Conservation (phyloP, 2,113 vertebrate species). For the Hucho hucho region DNA sequence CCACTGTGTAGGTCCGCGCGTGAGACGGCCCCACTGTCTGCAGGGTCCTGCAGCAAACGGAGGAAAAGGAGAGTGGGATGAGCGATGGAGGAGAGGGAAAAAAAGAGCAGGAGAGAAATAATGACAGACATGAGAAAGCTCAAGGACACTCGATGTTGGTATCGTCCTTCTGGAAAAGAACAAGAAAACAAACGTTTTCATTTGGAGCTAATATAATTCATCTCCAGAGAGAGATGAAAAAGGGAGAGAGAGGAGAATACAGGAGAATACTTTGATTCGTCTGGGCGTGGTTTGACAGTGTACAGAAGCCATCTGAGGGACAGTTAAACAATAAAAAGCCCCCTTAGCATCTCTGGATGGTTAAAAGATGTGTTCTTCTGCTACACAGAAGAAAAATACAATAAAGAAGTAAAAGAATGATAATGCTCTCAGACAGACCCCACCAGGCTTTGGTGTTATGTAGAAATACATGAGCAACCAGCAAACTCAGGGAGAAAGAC, state of each 20-base stretch:
- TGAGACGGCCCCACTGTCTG: conserved; percentile 97
- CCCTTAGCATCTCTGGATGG: conserved; percentile 27
- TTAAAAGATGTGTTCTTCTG: conserved; percentile 17
- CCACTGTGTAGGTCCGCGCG: conserved; percentile 95
- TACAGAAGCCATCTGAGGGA: conserved; percentile 37
- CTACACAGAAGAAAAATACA: conserved; percentile 13
- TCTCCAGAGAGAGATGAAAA: neutral
- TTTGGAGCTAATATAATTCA: conserved; percentile 52
- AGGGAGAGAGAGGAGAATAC: conserved; percentile 3
- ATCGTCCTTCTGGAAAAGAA: conserved; percentile 36
- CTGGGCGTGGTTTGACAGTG: conserved; percentile 25
- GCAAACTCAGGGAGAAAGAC: neutral
- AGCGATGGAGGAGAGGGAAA: neutral
- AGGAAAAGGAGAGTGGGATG: neutral
- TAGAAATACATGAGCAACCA: conserved; percentile 23
- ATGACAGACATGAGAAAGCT: conserved; percentile 21
- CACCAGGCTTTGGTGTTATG: neutral
- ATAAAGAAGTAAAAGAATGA: conserved; percentile 25
- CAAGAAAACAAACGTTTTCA: conserved; percentile 26
- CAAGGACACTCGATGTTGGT: conserved; percentile 41
- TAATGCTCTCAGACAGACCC: conserved; percentile 26
- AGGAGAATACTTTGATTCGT: conserved; percentile 36
- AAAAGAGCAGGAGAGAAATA: conserved; percentile 11
- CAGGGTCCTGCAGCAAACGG: conserved; percentile 81
- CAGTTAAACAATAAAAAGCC: conserved; percentile 28